Percentiles rank a stretch among this genome's conserved stretches.
Conservation (phyloP, 2,888 invertebrate species). For the Pristionchus japonicus region DNA sequence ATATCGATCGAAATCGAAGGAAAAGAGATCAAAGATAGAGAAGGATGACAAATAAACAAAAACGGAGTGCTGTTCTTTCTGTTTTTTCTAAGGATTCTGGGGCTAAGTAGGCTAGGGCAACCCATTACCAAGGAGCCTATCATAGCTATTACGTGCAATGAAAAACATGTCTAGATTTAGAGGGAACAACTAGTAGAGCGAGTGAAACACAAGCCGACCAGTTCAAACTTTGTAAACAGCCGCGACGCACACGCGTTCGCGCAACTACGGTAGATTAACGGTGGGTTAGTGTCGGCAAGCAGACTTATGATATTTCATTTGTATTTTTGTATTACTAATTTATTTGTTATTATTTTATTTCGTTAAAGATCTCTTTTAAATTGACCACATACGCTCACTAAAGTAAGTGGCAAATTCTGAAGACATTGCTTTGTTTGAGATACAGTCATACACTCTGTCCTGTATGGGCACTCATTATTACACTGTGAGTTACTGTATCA, state of each 20-base stretch:
- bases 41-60: background rate
- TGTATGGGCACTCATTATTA: too few relatives aligned
- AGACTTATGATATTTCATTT: too few relatives aligned
- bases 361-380: too few relatives aligned
- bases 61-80: background rate
- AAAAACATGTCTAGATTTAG: background rate
- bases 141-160: background rate
- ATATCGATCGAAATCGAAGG: background rate
- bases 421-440: too few relatives aligned
- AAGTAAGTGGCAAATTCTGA: too few relatives aligned
- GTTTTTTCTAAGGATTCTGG: background rate
- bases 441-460: too few relatives aligned
- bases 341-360: too few relatives aligned
- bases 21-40: background rate
- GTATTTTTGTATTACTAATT: too few relatives aligned
- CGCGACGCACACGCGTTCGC: background rate
- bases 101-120: background rate
- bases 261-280: background rate
- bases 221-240: constrained; percentile 12
- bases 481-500: too few relatives aligned
- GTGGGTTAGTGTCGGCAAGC: too few relatives aligned
- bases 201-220: background rate
- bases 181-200: background rate
- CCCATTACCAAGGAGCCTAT: background rate
- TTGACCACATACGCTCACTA: too few relatives aligned